Conservation (phyloP, 2,113 vertebrate species). For the Pseudorhombus dupliciocellatus region DNA sequence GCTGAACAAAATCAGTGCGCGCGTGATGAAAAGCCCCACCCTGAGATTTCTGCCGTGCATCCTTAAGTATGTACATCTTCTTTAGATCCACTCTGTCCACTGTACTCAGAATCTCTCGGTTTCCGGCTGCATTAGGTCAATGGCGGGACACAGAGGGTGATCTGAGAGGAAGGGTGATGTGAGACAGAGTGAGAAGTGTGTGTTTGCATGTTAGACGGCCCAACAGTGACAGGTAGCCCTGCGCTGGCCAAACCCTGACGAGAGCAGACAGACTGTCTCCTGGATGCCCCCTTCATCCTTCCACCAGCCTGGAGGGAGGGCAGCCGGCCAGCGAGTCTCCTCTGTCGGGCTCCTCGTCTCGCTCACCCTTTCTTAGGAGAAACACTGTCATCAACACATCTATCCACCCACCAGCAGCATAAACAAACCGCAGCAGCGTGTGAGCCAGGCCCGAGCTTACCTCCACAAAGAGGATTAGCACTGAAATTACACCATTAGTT, state of each 20-base stretch:
- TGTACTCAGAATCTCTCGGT: slow-evolving; percentile 41
- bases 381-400: slow-evolving; percentile 74
- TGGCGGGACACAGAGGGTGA: slow-evolving; percentile 48
- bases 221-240: slow-evolving; percentile 64
- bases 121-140: slow-evolving; percentile 50
- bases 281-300: slow-evolving; percentile 49
- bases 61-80: background rate
- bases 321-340: slow-evolving; percentile 60
- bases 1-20: background rate
- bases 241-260: slow-evolving; percentile 65
- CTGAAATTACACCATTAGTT: too few species aligned
- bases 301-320: slow-evolving; percentile 60
- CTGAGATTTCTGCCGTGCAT: background rate
- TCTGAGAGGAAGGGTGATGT: slow-evolving; percentile 49
- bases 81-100: slow-evolving; percentile 8
- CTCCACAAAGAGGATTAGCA: too few species aligned
- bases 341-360: slow-evolving; percentile 64
- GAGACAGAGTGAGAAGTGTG: slow-evolving; percentile 35
- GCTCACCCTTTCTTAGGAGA: slow-evolving; percentile 54
- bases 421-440: slow-evolving; percentile 31
- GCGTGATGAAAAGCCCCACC: background rate
- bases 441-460: too few species aligned
- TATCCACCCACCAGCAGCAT: slow-evolving; percentile 53
- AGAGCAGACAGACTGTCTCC: slow-evolving; percentile 60
- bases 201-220: slow-evolving; percentile 39